phyloP scores from a whole-genome alignment of 64 coral and sea anemone genomes.

The Platygyra sinensis region DNA sequence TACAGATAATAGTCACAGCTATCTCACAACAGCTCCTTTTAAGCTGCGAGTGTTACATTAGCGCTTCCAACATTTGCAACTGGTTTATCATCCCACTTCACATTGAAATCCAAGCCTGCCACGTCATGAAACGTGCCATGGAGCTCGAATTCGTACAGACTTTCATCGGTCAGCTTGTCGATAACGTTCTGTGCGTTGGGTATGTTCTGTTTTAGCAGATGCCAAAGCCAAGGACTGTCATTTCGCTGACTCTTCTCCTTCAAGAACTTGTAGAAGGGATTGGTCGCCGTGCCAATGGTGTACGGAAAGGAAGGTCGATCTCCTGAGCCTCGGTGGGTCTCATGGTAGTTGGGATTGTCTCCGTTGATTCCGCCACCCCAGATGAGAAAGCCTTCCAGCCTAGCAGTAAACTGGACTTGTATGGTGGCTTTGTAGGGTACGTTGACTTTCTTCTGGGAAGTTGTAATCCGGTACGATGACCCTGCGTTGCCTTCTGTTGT shows the following conservation, averaged over 20 bases:
- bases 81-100: slow-evolving; percentile 38
- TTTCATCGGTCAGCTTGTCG: slow-evolving; percentile 28
- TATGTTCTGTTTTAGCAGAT: slow-evolving; percentile 39
- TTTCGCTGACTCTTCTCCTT: slow-evolving; percentile 52
- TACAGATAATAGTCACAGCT: background rate
- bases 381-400: slow-evolving; percentile 68
- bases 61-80: background rate
- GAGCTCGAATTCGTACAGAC: slow-evolving; percentile 62
- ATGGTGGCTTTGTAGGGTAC: slow-evolving; percentile 70
- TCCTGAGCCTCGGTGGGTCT: background rate
- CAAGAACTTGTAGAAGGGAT: slow-evolving; percentile 52
- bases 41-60: background rate
- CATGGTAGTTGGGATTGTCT: slow-evolving; percentile 53
- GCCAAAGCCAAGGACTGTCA: slow-evolving; percentile 63
- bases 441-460: slow-evolving; percentile 11
- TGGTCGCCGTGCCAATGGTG: background rate
- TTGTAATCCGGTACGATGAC: slow-evolving; percentile 11
- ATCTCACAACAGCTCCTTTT: background rate
- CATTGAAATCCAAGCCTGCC: slow-evolving; percentile 21
- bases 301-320: slow-evolving; percentile 44
- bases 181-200: background rate
- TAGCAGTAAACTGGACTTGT: slow-evolving; percentile 60
- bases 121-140: slow-evolving; percentile 68
- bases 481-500: background rate
- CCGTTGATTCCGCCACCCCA: slow-evolving; percentile 73